Base-by-base conservation (phyloP, 2,113 vertebrate genomes). In the Orthonyx spaldingii region DNA sequence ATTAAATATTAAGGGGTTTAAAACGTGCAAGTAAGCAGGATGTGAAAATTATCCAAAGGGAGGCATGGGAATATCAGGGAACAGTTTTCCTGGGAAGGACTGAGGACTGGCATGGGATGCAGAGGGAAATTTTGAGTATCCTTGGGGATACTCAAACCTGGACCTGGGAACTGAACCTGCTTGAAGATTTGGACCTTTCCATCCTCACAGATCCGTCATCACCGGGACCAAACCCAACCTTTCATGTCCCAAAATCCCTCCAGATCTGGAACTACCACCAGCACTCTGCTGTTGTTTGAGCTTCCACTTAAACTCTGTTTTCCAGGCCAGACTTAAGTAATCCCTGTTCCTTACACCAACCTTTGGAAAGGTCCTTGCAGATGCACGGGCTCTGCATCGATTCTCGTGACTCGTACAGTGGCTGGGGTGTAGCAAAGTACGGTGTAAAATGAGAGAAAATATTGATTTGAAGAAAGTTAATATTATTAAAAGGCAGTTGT, bases 401-500 rank as follows among this genome's bases (percentile, higher is more conserved):
- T 98, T 94, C 63, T 87, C 76, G 24, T 72, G 91, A 39, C 95
- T 94, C 42, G 82, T 80, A 44, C 24, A 89, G 93, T 85, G 92
- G 94, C 94, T 95, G 94, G 93, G 94, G 70, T 95, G 96, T 89
- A 97, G 96, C 97, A 92, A 97, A 92, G 94, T 79, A 47, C 56
- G 92, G 96, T 94, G 96, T 98, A 97, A 97, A 84, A 93, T 87
- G 96, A 96, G 96, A 95, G 95, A 95, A 97, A 97, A 70, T 97
- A 98, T 98, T 97, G 97, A 97, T 98, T 98, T 93, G 76, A 81
- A 93, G 93, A 97, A 98, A 98, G 95, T 95, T 98, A 98, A 98
- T 98, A 97, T 98, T 98, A 98, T 97, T 98, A 98, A 98, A 98
- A 97, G 96, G 94, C 97, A 97, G 97, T 97, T 97, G 93, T 95